Conservation (phyloP, 2,113 vertebrate genomes). For the Calidris pygmaea region DNA sequence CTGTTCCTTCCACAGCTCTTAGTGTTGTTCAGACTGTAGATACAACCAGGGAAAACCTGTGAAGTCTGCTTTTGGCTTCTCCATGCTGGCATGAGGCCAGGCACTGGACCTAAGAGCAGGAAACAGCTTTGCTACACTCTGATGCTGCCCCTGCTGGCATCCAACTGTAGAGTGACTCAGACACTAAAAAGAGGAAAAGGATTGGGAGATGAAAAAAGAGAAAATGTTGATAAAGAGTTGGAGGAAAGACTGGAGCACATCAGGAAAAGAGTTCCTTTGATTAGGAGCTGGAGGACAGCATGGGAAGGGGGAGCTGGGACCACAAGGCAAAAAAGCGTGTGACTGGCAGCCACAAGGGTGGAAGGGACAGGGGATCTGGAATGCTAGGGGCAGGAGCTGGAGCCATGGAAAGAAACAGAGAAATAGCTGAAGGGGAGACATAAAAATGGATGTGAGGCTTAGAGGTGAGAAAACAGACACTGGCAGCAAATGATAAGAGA, state of each 20-base stretch:
- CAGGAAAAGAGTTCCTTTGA: background rate
- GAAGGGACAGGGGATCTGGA: background rate
- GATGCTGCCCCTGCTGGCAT: background rate
- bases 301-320: background rate
- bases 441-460: background rate
- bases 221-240: background rate
- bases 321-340: background rate
- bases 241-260: background rate
- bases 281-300: background rate
- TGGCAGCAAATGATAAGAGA: background rate
- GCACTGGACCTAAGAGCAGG: background rate
- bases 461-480: background rate
- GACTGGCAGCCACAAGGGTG: background rate
- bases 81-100: fast-evolving
- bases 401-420: background rate
- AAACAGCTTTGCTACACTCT: background rate
- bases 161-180: background rate
- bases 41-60: background rate
- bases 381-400: background rate
- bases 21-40: background rate
- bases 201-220: background rate
- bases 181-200: background rate
- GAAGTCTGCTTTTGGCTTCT: background rate
- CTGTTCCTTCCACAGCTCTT: background rate
- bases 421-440: background rate